phyloP scores from a whole-genome alignment of 2,888 invertebrate species.

The Drosophila anomalata region DNA sequence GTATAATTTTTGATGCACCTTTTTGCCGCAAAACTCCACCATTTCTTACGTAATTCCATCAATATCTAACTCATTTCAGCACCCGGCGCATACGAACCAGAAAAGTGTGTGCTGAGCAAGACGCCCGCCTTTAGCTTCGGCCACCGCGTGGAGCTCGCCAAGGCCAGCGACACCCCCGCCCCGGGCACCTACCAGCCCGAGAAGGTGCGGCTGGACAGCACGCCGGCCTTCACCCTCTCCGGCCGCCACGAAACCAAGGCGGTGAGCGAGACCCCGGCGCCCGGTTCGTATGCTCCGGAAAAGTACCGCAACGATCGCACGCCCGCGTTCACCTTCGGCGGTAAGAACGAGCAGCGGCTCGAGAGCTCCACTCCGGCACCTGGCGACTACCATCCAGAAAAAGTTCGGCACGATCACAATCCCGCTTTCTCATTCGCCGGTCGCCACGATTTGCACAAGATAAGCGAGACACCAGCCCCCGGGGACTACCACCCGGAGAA shows the following conservation, averaged over 20 bases:
- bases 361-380: constrained; percentile 87
- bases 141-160: constrained; percentile 86
- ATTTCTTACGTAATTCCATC: neutral
- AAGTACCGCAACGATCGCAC: constrained; percentile 84
- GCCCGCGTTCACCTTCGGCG: constrained; percentile 87
- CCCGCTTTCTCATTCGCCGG: constrained; percentile 90
- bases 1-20: neutral
- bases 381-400: constrained; percentile 87
- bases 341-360: constrained; percentile 85
- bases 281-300: constrained; percentile 86
- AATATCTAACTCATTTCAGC: constrained; percentile 68
- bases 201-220: constrained; percentile 84
- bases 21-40: neutral
- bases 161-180: constrained; percentile 81
- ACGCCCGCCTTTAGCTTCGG: constrained; percentile 90
- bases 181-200: constrained; percentile 86
- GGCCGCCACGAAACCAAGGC: constrained; percentile 76
- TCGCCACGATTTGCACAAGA: constrained; percentile 80
- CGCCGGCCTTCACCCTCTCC: constrained; percentile 85
- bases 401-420: constrained; percentile 84
- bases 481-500: constrained; percentile 87
- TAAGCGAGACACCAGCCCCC: constrained; percentile 87
- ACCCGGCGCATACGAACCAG: constrained; percentile 87
- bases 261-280: constrained; percentile 82
- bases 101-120: constrained; percentile 85